Percentiles rank a stretch among this genome's conserved stretches.
phyloP scores from a whole-genome alignment of 2,113 vertebrate genomes.

The Clarias magur region DNA sequence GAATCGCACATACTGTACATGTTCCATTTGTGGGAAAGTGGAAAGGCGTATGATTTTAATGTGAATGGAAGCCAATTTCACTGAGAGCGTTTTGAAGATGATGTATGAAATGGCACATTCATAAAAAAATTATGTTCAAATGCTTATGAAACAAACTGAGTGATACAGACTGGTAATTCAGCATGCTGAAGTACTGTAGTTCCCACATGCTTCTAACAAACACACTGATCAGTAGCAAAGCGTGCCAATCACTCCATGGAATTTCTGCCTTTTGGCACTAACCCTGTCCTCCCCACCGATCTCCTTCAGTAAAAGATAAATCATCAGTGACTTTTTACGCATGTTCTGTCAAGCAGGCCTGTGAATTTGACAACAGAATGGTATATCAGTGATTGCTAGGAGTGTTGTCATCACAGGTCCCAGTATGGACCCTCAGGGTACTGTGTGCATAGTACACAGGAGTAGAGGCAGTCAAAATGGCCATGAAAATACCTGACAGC shows the following conservation, averaged over 20 bases:
- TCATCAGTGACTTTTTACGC: slow-evolving; percentile 22
- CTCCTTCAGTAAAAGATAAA: slow-evolving; percentile 40
- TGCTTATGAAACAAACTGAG: slow-evolving; percentile 16
- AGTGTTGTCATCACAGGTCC: slow-evolving; percentile 41
- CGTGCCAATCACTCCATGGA: slow-evolving; percentile 14
- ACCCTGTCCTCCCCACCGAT: background rate
- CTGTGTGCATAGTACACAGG: slow-evolving; percentile 12
- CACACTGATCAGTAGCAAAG: slow-evolving; percentile 25
- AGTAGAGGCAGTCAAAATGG: slow-evolving; percentile 39
- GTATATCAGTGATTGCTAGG: slow-evolving; percentile 33
- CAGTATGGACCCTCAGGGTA: slow-evolving; percentile 23
- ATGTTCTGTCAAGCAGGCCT: slow-evolving; percentile 48
- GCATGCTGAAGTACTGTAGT: background rate
- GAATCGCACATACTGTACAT: background rate
- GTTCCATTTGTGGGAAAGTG: background rate
- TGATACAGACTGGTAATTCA: slow-evolving; percentile 17
- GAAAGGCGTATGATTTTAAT: background rate
- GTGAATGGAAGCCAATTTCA: background rate
- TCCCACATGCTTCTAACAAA: background rate
- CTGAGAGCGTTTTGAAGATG: background rate
- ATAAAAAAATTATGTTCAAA: slow-evolving; percentile 1
- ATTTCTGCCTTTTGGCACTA: slow-evolving; percentile 9
- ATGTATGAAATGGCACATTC: background rate
- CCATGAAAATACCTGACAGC: slow-evolving; percentile 38
- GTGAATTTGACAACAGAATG: slow-evolving; percentile 33